phyloP scores from a whole-genome alignment of 2,113 vertebrate species.

The Carassius carassius region DNA sequence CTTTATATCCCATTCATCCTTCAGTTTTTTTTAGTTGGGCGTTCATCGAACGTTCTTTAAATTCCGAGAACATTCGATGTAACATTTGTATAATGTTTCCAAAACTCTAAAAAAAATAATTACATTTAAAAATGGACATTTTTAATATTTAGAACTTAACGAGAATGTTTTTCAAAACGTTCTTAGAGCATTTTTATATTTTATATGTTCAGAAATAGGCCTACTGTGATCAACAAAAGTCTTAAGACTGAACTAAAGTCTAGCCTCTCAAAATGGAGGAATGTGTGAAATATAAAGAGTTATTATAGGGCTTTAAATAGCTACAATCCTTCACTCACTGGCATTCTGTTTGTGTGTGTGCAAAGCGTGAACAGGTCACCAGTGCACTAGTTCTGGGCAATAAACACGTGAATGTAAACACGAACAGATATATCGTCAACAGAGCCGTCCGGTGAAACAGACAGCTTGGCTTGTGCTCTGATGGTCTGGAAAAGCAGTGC shows the following conservation, averaged over 20 bases:
- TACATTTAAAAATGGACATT: neutral
- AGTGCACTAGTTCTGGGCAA: constrained; percentile 14
- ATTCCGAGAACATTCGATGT: no score
- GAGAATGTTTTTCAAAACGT: neutral
- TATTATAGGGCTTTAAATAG: neutral
- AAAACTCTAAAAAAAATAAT: no score
- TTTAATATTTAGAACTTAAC: neutral
- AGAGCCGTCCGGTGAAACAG: neutral
- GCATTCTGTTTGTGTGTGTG: neutral
- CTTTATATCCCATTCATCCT: no score
- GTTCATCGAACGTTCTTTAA: no score
- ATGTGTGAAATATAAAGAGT: neutral
- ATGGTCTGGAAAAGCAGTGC: constrained; percentile 47
- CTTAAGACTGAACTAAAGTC: neutral
- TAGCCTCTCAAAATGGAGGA: neutral
- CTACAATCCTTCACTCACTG: neutral
- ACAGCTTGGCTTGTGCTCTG: constrained; percentile 20
- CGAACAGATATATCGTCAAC: neutral
- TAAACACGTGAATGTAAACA: constrained; percentile 21
- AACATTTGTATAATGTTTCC: no score
- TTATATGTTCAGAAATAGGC: neutral
- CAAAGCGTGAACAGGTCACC: neutral
- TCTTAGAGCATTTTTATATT: no score
- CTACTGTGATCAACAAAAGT: neutral
- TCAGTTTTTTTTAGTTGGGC: no score